Base-by-base conservation (phyloP, 2,888 invertebrate genomes). In the Dusona sp. region DNA sequence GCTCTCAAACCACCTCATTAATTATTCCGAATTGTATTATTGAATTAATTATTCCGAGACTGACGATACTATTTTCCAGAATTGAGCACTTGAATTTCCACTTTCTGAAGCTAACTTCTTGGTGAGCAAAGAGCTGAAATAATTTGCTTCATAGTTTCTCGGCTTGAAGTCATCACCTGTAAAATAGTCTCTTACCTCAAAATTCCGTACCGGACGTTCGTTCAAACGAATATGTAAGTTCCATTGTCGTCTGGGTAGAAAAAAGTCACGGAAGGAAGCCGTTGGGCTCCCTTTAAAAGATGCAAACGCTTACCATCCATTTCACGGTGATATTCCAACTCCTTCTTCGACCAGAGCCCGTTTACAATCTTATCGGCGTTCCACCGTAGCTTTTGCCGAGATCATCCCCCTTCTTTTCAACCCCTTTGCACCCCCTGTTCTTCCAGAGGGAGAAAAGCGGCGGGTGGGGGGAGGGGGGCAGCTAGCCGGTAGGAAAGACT, bases 301-400 rank as follows among this genome's bases (percentile, higher is more conserved):
- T 91, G 92, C 92, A 91, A 89, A 88, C 91, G 90, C 89, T 90
- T 90, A 82, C 87, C 88, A 90, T 61, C 61, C 90, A 88, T 91
- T 92, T 92, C 90, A 90, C 90, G 88, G 78, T 90, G 92, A 91
- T 92, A 92, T 90, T 92, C 92, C 90, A 92, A 92, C 92, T 92
- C 92, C 90, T 92, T 86, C 85, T 79, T 92, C 90, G 90, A 89
- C 85, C 89, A 80, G 54, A 68, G 25, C 70, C 79, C 80, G 89
- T 90, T 88, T 88, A 88, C 92, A 92, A 93, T 93, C 92, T 93
- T 92, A 93, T 92, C 93, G 90, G 89, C 87, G 88, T 88, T 88
- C 88, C 88, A 88, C 89, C 88, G 89, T 89, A 85, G 86, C 83
- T 86, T 86, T 89, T 80, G 80, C 85, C 79, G 73, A 74, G 83